Evolutionary conservation across 2,797 vertebrate genomes (phyloP).

Genomic region (Anabas testudineus): DNA sequence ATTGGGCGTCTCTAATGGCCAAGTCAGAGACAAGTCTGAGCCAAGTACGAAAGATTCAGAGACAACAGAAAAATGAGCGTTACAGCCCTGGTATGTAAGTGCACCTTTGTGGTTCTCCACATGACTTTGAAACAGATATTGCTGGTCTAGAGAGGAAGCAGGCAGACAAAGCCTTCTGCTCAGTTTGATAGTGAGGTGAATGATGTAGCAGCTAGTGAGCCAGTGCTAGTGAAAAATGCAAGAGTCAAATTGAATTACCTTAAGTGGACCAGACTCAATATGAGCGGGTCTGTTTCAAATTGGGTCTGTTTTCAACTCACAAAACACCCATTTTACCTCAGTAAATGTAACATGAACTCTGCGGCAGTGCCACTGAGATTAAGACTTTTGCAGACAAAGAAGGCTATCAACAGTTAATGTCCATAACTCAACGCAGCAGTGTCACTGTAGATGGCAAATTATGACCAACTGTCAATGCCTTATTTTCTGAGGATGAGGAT

Average conservation of each 20-base stretch:
- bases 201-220: slow-evolving; percentile 45
- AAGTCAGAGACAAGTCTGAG: no score
- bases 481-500: slow-evolving; percentile 32
- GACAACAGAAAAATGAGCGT: background rate
- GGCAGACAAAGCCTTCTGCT: slow-evolving; percentile 37
- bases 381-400: slow-evolving; percentile 63
- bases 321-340: slow-evolving; percentile 70
- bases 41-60: no score
- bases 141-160: slow-evolving; percentile 43
- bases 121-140: slow-evolving; percentile 55
- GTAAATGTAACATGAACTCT: slow-evolving; percentile 66
- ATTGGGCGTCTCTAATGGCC: no score
- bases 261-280: slow-evolving; percentile 76
- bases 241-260: slow-evolving; percentile 81
- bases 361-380: slow-evolving; percentile 52
- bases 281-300: slow-evolving; percentile 72
- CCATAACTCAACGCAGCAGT: slow-evolving; percentile 56
- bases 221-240: slow-evolving; percentile 54
- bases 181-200: slow-evolving; percentile 52
- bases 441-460: slow-evolving; percentile 64
- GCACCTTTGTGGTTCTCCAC: slow-evolving; percentile 38
- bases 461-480: slow-evolving; percentile 57
- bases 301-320: slow-evolving; percentile 72
- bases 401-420: slow-evolving; percentile 61
- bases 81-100: background rate